phyloP scores from a whole-genome alignment of 2,888 invertebrate genomes.

The Clistopyga incitator region DNA sequence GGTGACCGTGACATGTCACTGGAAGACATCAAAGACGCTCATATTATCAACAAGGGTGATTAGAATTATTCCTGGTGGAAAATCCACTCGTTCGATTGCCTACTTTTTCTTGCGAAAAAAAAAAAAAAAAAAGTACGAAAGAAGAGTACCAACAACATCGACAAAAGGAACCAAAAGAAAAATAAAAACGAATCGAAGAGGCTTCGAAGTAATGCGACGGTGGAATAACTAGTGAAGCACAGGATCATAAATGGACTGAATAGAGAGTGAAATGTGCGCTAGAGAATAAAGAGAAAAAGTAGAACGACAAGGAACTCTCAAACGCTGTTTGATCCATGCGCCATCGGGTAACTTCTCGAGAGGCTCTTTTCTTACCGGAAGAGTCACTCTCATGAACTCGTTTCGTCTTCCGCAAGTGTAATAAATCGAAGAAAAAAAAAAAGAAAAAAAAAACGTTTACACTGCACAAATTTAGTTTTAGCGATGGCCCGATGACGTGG shows the following conservation, averaged over 20 bases:
- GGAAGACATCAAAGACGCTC: slow-evolving; percentile 87
- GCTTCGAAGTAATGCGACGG: slow-evolving; percentile 34
- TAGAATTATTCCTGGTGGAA: slow-evolving; percentile 62
- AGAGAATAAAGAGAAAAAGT: not conserved
- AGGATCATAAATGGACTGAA: slow-evolving; percentile 2
- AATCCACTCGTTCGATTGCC: slow-evolving; percentile 25
- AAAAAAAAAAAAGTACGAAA: slow-evolving; percentile 20
- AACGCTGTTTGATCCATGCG: slow-evolving; percentile 25
- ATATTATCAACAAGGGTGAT: slow-evolving; percentile 79
- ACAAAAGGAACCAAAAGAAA: slow-evolving; percentile 44
- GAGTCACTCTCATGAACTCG: slow-evolving; percentile 40
- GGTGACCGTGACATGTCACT: slow-evolving; percentile 91
- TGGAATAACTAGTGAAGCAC: slow-evolving; percentile 28
- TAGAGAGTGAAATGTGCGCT: slow-evolving; percentile 15
- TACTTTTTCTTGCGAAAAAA: slow-evolving; percentile 38
- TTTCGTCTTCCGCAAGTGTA: slow-evolving; percentile 63
- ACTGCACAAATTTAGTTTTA: slow-evolving; percentile 53
- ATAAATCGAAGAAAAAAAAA: not conserved
- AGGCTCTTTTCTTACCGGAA: slow-evolving; percentile 16
- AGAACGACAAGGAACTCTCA: slow-evolving; percentile 19
- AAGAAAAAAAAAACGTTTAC: slow-evolving; percentile 33
- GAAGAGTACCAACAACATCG: slow-evolving; percentile 25
- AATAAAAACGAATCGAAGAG: slow-evolving; percentile 43
- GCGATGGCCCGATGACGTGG: slow-evolving; percentile 45
- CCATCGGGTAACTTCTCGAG: slow-evolving; percentile 51